Percentiles rank a stretch among this genome's conserved stretches.
These are phyloP conservation scores for Laterallus jamaicensis DNA, from an alignment of 2,113 vertebrate species.

Conservation along the genomic window DNA sequence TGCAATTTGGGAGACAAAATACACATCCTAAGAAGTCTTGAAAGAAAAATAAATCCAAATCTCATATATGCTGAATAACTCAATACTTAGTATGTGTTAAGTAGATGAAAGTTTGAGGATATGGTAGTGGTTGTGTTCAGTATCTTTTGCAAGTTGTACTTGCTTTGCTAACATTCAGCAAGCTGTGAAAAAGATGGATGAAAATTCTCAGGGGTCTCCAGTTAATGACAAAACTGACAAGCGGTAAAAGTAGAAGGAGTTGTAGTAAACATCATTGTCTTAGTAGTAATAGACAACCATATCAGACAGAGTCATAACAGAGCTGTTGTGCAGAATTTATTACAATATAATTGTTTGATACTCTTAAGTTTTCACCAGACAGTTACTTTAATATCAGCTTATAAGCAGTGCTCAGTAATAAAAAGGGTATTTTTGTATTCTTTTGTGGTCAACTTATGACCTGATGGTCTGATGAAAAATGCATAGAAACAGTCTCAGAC, in stretches of 20 bases:
- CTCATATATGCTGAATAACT: neutral
- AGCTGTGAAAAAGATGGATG: neutral
- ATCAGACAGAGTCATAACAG: neutral
- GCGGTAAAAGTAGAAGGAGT: neutral
- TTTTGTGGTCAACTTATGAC: neutral
- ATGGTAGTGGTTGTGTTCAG: fast-evolving
- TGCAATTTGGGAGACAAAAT: neutral
- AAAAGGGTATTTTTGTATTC: neutral
- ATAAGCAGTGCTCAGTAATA: neutral
- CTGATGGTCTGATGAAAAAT: neutral
- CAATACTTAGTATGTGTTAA: neutral
- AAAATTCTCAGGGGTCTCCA: neutral
- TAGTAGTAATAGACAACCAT: neutral
- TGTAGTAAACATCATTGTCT: neutral
- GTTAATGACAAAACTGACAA: neutral
- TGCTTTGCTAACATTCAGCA: neutral
- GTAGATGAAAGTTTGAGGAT: fast-evolving
- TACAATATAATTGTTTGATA: neutral
- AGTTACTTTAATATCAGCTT: neutral
- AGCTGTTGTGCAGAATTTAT: neutral
- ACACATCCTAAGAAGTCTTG: neutral
- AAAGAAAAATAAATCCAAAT: neutral
- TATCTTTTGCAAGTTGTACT: neutral
- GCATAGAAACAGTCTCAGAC: neutral
- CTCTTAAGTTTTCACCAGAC: neutral